Evolutionary conservation across 2,888 invertebrate genomes (phyloP).

Genomic region (Anaspis maculata): DNA sequence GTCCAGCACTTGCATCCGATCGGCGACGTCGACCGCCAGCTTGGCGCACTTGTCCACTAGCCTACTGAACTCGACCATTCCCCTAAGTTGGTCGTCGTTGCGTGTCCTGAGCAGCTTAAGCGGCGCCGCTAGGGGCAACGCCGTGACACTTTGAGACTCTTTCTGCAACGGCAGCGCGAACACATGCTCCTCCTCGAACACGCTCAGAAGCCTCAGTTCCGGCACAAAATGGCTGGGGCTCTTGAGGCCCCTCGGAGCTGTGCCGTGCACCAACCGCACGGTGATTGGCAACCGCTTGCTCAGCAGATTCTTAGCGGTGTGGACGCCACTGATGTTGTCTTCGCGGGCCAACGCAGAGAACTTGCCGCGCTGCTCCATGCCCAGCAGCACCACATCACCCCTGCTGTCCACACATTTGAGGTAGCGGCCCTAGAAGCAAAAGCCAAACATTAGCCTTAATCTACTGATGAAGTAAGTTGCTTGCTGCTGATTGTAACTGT

Average conservation of each 20-base stretch:
- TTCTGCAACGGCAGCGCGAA: slow-evolving; percentile 78
- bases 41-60: slow-evolving; percentile 70
- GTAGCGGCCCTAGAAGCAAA: slow-evolving; percentile 71
- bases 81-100: slow-evolving; percentile 72
- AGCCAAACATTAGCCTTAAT: too few species aligned
- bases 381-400: slow-evolving; percentile 75
- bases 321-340: slow-evolving; percentile 91
- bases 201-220: slow-evolving; percentile 72
- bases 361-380: slow-evolving; percentile 80
- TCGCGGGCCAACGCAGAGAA: slow-evolving; percentile 89
- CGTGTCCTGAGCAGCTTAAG: slow-evolving; percentile 75
- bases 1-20: slow-evolving; percentile 70
- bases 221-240: slow-evolving; percentile 76
- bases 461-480: too few species aligned
- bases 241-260: slow-evolving; percentile 75
- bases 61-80: slow-evolving; percentile 59
- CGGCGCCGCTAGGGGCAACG: slow-evolving; percentile 78
- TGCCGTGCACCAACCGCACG: slow-evolving; percentile 85
- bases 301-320: slow-evolving; percentile 80
- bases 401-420: slow-evolving; percentile 79
- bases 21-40: slow-evolving; percentile 66
- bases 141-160: slow-evolving; percentile 67
- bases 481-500: too few species aligned
- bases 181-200: slow-evolving; percentile 79
- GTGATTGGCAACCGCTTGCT: slow-evolving; percentile 87